Evolutionary conservation across 1,140 invertebrate genomes (phyloP).

Genomic region (Drosophila nigromelanica): DNA sequence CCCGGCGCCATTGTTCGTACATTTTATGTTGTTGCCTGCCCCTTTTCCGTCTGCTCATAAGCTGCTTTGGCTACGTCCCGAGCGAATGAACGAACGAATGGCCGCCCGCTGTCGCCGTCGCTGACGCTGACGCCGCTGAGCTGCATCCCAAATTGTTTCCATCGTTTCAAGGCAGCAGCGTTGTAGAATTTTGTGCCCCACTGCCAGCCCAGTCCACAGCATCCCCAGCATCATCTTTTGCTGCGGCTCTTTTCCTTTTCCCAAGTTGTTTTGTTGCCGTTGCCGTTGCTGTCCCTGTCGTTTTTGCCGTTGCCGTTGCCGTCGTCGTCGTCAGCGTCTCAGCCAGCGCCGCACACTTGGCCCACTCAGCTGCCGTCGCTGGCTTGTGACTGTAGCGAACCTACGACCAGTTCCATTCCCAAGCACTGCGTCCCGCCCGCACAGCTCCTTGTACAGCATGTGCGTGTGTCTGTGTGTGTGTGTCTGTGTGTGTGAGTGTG

Average conservation of each 20-base stretch:
- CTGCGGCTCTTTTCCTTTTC: constrained; percentile 59
- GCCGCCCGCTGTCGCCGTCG: constrained; percentile 10
- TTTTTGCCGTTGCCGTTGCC: constrained; percentile 1
- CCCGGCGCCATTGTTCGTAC: too few relatives aligned
- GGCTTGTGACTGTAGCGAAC: constrained; percentile 62
- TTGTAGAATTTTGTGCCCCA: constrained; percentile 48
- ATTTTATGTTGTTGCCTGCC: constrained; percentile 17
- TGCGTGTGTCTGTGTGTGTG: constrained; percentile 29
- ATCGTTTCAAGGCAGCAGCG: constrained; percentile 50
- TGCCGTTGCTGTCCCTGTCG: constrained; percentile 1
- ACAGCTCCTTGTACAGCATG: constrained; percentile 31
- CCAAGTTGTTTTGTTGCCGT: constrained; percentile 68
- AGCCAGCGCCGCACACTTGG: constrained; percentile 41
- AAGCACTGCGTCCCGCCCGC: constrained; percentile 42
- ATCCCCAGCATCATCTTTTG: constrained; percentile 33
- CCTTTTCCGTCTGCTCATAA: constrained; percentile 17
- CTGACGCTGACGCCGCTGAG: constrained; percentile 12
- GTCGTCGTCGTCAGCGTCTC: constrained; percentile 18
- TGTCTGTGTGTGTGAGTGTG: constrained; percentile 18
- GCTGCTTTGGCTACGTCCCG: constrained; percentile 32
- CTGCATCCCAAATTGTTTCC: constrained; percentile 52
- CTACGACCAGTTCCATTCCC: constrained; percentile 69
- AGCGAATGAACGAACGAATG: constrained; percentile 33
- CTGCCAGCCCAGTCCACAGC: constrained; percentile 12
- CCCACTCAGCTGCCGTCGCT: constrained; percentile 43